These are phyloP conservation scores for Crocuta crocuta DNA, from an alignment of 2,113 vertebrate species.

Conservation along the genomic window DNA sequence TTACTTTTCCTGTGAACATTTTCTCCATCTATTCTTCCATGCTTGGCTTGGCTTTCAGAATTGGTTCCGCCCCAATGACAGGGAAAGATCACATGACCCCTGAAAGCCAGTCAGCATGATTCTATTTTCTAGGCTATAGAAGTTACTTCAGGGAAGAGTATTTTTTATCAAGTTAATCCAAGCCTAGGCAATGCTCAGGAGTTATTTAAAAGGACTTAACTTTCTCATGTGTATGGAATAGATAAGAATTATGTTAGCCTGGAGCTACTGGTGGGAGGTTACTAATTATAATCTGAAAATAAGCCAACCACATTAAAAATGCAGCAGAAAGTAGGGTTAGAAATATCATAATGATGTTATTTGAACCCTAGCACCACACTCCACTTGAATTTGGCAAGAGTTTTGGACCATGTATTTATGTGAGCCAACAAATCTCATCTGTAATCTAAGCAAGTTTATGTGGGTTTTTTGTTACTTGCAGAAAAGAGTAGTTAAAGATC, in stretches of 20 bases:
- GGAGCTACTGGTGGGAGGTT: background rate
- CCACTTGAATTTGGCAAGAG: background rate
- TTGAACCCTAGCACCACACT: background rate
- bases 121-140: background rate
- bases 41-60: background rate
- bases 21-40: background rate
- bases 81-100: background rate
- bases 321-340: background rate
- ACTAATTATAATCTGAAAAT: background rate
- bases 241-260: background rate
- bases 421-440: background rate
- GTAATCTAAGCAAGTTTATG: background rate
- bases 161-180: background rate
- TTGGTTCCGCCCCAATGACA: background rate
- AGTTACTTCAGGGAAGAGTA: background rate
- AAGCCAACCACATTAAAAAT: background rate
- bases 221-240: background rate
- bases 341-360: background rate
- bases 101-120: background rate
- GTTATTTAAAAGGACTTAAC: background rate
- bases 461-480: background rate
- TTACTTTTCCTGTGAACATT: background rate
- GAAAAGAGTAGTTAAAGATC: background rate
- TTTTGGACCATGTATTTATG: background rate
- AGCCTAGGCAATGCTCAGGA: background rate